Conservation (phyloP, 2,888 invertebrate genomes). For the Epirrhoe tristata region DNA sequence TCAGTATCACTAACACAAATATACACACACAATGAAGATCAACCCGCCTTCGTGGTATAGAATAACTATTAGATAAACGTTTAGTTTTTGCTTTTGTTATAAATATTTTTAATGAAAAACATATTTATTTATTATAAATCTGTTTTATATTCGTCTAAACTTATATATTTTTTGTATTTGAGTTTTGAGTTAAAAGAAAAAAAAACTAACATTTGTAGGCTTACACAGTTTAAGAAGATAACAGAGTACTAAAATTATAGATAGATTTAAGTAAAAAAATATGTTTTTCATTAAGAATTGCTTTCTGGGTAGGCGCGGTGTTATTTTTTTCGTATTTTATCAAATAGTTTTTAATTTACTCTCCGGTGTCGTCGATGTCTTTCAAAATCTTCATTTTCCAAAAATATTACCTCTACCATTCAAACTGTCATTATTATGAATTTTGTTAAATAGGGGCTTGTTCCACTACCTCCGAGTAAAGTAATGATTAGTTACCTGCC, state of each 20-base stretch:
- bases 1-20: too few species aligned
- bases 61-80: background rate
- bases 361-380: conserved; percentile 27
- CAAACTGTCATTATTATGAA: background rate
- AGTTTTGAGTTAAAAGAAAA: too few species aligned
- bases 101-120: conserved; percentile 14
- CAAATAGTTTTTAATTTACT: conserved; percentile 4
- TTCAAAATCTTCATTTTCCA: conserved; percentile 5
- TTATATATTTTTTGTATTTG: too few species aligned
- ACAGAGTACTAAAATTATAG: background rate
- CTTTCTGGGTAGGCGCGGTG: conserved; percentile 27
- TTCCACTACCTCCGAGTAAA: too few species aligned
- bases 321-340: conserved; percentile 7
- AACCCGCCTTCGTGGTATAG: too few species aligned
- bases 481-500: too few species aligned
- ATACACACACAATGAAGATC: too few species aligned
- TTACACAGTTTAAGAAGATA: too few species aligned
- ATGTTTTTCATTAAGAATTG: conserved; percentile 17
- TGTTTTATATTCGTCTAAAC: too few species aligned
- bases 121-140: conserved; percentile 1
- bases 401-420: conserved; percentile 8
- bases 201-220: too few species aligned
- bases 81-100: conserved; percentile 17
- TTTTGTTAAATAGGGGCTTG: too few species aligned
- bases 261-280: background rate